A percentile compares a stretch with the other conserved stretches of the same genome.
Evolutionary conservation across 2,113 vertebrate genomes (phyloP).

Genomic region (Acanthisitta chloris): DNA sequence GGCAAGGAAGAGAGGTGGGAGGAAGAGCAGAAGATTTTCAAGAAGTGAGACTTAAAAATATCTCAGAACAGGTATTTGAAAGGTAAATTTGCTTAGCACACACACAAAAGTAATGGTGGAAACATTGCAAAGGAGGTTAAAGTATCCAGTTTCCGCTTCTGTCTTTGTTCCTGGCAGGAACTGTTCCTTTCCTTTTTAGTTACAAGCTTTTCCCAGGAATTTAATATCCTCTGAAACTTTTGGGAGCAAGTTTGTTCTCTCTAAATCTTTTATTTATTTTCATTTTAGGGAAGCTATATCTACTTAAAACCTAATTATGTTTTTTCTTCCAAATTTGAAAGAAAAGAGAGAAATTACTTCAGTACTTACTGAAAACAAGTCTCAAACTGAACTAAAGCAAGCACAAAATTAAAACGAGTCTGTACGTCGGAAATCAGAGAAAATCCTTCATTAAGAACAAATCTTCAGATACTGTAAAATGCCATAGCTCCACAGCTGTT

Average conservation of each 20-base stretch:
- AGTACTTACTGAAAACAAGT: not conserved
- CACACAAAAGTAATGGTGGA: not conserved
- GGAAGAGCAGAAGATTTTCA: not conserved
- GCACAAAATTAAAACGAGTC: not conserved
- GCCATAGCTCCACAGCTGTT: not conserved
- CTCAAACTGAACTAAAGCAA: not conserved
- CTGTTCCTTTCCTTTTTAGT: not conserved
- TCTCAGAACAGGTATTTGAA: constrained; percentile 4
- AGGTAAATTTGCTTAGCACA: not conserved
- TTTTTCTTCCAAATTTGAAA: not conserved
- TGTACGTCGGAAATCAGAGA: not conserved
- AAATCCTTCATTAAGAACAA: not conserved
- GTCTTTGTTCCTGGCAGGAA: not conserved
- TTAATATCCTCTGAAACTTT: not conserved
- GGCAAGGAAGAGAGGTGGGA: not conserved
- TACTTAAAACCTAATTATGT: not conserved
- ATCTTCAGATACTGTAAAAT: not conserved
- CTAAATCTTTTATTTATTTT: not conserved
- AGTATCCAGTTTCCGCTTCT: not conserved
- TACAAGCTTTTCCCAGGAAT: not conserved
- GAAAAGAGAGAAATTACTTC: not conserved
- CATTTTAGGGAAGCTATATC: not conserved
- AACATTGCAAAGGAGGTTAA: not conserved
- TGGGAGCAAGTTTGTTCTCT: not conserved
- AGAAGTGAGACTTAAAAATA: not conserved